phyloP scores from a whole-genome alignment of 1,140 invertebrate species.

The Tribolium madens region DNA sequence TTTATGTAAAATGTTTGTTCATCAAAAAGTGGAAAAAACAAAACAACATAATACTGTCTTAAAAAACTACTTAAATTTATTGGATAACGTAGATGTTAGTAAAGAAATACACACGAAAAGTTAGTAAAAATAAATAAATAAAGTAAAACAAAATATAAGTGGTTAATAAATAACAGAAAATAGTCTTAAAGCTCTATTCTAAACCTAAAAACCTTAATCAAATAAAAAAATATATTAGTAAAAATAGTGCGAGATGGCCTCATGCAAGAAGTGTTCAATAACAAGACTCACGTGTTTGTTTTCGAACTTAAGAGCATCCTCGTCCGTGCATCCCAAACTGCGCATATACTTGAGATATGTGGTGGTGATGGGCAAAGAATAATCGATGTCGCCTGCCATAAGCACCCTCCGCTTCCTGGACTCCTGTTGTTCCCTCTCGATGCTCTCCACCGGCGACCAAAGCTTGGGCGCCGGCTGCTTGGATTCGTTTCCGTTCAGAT shows the following conservation, averaged over 20 bases:
- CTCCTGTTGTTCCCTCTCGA: constrained; percentile 62
- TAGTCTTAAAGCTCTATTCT: background rate
- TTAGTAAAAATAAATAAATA: constrained; percentile 23
- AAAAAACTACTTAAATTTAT: constrained; percentile 19
- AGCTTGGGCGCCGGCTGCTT: constrained; percentile 61
- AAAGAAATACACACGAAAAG: background rate
- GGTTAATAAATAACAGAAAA: background rate
- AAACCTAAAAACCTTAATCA: background rate
- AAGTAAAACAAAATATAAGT: constrained; percentile 8
- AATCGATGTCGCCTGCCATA: constrained; percentile 74
- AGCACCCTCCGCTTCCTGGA: constrained; percentile 46
- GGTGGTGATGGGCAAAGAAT: constrained; percentile 86
- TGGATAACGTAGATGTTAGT: background rate
- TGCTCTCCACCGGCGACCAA: constrained; percentile 67
- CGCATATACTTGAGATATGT: constrained; percentile 86
- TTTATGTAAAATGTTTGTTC: background rate
- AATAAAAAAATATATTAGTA: constrained; percentile 41
- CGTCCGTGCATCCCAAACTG: constrained; percentile 72
- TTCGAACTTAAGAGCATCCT: constrained; percentile 73
- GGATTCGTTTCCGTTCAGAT: constrained; percentile 44
- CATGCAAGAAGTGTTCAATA: constrained; percentile 62
- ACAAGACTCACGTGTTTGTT: constrained; percentile 65
- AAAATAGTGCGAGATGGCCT: constrained; percentile 56
- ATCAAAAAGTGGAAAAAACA: background rate
- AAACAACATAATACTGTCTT: background rate